Base-by-base conservation (phyloP, 2,888 invertebrate genomes). In the Watsonalla cultraria region DNA sequence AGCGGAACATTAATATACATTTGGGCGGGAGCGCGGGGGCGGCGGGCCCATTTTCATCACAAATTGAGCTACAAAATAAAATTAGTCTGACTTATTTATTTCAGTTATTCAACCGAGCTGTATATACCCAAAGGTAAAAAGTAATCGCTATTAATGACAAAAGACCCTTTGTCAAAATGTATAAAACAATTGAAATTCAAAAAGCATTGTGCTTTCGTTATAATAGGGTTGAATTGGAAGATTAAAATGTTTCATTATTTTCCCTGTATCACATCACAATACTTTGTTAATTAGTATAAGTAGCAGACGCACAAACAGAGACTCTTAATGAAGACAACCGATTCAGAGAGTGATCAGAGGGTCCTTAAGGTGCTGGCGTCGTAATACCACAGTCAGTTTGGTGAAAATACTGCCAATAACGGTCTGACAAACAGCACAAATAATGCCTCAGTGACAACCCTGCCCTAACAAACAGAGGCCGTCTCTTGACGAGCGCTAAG, bases 331-430 rank as follows among this genome's bases (percentile, higher is more conserved):
- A 89, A 87, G 79, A 84, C 86, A 82, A 78, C 84, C 84, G 78
- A 82, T 82, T 83, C 80, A 78, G 80, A 76, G 71, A 76, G 69
- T 74, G 81, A 80, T 87, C 84, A 87, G 84, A 86, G 80, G 68
- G 71, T 76, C 71, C 73, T 78, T 72, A 78, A 82, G 82, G 83
- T 82, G 74, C 69, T 80, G 78, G 83, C 76, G 82, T 72, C 76
- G 79, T 74, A 80, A 81, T 78, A 79, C 82, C 76, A 76, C 72
- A 75, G 79, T 73, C 78, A 78, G 76, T 86, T 87, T 86, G 84
- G 86, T 89, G 84, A 85, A 86, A 89, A 88, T 88, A 88, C 86
- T 86, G 80, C 80, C 86, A 86, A 86, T 89, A 88, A 86, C 86
- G 79, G 84, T 74, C 84, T 86, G 76, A 86, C 80, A 89, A 89